A percentile compares a stretch with the other conserved stretches of the same genome.
Conservation (phyloP, 23 tunicate species). For the Botrylloides violaceus region DNA sequence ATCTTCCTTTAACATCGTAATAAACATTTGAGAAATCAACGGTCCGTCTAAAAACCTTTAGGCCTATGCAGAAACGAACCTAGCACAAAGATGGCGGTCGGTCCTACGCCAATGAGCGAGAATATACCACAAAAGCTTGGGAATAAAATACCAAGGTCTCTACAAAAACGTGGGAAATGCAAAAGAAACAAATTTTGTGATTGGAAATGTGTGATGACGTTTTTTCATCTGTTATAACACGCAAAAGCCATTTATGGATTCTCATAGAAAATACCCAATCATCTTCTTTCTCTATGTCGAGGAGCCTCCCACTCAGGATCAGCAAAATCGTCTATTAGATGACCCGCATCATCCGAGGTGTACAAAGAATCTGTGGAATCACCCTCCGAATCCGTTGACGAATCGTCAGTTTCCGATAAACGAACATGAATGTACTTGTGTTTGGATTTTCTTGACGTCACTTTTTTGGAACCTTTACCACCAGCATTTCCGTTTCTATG, state of each 20-base stretch:
- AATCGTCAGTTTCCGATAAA: conserved; percentile 25
- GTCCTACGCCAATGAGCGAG: no score
- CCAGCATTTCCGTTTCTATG: not conserved
- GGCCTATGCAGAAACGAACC: no score
- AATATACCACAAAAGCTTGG: not conserved
- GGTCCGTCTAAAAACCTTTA: not conserved
- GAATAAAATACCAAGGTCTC: not conserved
- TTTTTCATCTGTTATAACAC: no score
- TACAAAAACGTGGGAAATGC: not conserved
- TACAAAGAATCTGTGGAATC: not conserved
- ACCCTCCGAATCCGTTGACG: not conserved
- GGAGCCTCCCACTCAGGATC: conserved; percentile 20
- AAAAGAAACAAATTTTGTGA: not conserved
- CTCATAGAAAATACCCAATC: not conserved
- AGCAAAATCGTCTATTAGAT: conserved; percentile 18
- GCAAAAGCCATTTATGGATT: no score
- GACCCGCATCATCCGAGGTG: conserved; percentile 22
- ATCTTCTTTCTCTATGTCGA: conserved; percentile 2
- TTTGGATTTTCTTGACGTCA: not conserved
- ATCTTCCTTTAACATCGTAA: not conserved
- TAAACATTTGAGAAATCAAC: not conserved
- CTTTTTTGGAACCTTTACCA: not conserved
- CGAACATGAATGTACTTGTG: conserved; percentile 15
- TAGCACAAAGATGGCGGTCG: no score
- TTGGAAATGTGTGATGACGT: no score